Base-by-base conservation (phyloP, 2,113 vertebrate species). In the Marmota monax region DNA sequence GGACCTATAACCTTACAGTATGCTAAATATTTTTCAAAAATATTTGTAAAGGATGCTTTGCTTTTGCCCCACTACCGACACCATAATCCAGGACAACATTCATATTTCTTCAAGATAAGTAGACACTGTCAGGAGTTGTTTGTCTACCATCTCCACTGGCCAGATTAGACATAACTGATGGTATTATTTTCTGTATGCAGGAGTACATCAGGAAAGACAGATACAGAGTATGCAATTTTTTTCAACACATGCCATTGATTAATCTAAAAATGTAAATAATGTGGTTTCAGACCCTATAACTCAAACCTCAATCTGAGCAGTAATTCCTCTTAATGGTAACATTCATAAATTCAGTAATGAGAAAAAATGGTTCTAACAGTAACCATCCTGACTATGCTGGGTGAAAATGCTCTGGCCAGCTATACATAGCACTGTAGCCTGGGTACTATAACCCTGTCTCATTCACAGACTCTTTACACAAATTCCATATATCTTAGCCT, bases 401-500 rank as follows among this genome's bases (percentile, higher is more conserved):
- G 89, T 95, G 72, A 93, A 94, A 96, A 93, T 4, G 63, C 9
- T 90, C 56, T 74, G n/a, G 42, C 69, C 90, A 84, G 84, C 92
- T 74, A 92, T 78, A 92, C 97, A 87, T 10, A 93, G 79, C 80
- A 32, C 48, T 61, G 12, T 20, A 95, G 96, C 72, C 82, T 84
- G 92, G 63, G 69, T 77, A 84, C 87, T 32, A 25, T 72, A 92
- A 69, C 95, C 87, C 29, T 74, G 96, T 77, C 92, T 97, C 94
- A 90, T 82, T 97, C 95, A 92, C 92, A 95, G 92, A 70, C 95
- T 87, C 76, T 48, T 45, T 96, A 76, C 73, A 89, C 51, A 91
- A 94, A 94, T 80, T 63, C 88, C 96, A 97, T 97, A 95, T 95
- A 98, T 97, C 96, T 98, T 96, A 96, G 82, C 96, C 94, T 97